phyloP scores from a whole-genome alignment of 2,888 invertebrate species.

The Caenorhabditis becei region DNA sequence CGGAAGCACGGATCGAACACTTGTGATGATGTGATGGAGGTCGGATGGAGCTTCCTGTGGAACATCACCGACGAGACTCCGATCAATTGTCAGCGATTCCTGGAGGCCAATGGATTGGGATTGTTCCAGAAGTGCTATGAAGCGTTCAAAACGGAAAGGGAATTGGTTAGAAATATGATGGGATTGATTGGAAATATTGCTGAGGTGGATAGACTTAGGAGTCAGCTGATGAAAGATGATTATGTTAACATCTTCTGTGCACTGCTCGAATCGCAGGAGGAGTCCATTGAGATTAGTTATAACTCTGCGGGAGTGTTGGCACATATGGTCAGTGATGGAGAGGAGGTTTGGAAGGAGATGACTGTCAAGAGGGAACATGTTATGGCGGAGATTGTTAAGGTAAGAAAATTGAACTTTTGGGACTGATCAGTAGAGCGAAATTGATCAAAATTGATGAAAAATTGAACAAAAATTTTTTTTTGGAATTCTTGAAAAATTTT shows the following conservation, averaged over 20 bases:
- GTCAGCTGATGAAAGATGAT: constrained; percentile 89
- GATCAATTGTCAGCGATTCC: constrained; percentile 92
- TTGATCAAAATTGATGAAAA: too few relatives aligned
- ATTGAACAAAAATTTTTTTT: too few relatives aligned
- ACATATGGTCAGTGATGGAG: constrained; percentile 95
- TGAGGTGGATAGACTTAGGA: constrained; percentile 90
- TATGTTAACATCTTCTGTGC: constrained; percentile 87
- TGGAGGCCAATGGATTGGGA: constrained; percentile 92
- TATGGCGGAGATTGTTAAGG: constrained; percentile 75
- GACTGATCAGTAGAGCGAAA: too few relatives aligned
- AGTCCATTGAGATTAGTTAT: constrained; percentile 91
- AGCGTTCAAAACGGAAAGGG: constrained; percentile 85
- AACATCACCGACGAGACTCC: constrained; percentile 90
- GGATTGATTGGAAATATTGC: constrained; percentile 94
- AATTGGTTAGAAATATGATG: constrained; percentile 97
- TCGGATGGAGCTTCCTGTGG: constrained; percentile 99
- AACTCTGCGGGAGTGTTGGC: constrained; percentile 88
- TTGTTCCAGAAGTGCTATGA: constrained; percentile 91
- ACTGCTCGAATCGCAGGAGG: constrained; percentile 90
- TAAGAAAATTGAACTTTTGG: too few relatives aligned
- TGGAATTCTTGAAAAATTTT: too few relatives aligned
- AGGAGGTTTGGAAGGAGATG: constrained; percentile 87
- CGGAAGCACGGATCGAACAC: constrained; percentile 88
- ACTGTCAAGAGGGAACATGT: constrained; percentile 68
- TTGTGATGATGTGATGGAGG: constrained; percentile 96